Evolutionary conservation across 2,113 vertebrate species (phyloP).

Genomic region (Casuarius casuarius): DNA sequence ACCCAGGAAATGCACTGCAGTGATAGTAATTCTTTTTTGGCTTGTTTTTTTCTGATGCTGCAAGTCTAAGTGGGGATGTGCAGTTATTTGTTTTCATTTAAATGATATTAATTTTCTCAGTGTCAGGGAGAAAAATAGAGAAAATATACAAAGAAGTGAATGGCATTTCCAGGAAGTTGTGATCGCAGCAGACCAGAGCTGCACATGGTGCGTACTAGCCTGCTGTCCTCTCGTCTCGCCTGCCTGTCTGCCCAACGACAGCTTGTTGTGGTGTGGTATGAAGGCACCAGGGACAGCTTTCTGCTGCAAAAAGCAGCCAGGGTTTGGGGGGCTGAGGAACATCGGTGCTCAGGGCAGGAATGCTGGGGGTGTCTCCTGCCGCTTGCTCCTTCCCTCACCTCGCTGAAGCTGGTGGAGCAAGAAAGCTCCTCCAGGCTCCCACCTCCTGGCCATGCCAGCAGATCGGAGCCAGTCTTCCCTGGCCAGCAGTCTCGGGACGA

Average conservation of each 20-base stretch:
- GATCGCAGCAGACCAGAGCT: neutral
- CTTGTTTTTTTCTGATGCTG: neutral
- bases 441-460: neutral
- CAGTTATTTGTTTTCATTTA: neutral
- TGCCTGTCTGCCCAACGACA: neutral
- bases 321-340: neutral
- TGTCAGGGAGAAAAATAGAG: neutral
- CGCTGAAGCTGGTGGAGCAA: neutral
- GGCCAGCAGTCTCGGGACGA: neutral
- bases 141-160: neutral
- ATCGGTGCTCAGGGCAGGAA: neutral
- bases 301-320: neutral
- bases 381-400: neutral
- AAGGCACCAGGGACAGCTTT: neutral
- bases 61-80: neutral
- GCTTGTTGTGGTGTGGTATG: neutral
- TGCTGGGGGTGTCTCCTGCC: neutral
- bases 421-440: neutral
- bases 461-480: neutral
- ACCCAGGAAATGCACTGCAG: neutral
- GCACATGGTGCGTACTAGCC: rapidly evolving
- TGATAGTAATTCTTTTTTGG: neutral
- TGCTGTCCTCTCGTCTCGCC: neutral
- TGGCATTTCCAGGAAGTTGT: neutral
- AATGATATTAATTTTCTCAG: neutral